These are phyloP conservation scores for Oreochromis spilurus DNA, from an alignment of 2,113 vertebrate species.

Conservation along the genomic window DNA sequence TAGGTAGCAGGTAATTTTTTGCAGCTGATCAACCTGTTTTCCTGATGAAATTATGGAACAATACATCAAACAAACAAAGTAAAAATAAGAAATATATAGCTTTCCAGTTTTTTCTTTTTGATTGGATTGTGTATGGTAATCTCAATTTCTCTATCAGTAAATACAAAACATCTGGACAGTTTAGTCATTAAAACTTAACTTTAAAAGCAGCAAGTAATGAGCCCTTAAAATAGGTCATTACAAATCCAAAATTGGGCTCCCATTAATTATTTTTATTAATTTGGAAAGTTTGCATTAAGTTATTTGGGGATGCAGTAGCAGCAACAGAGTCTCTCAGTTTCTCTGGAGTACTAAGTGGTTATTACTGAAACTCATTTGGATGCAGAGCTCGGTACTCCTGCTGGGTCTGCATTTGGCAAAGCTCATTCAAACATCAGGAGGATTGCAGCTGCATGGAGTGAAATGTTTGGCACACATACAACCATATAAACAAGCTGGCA, in stretches of 20 bases:
- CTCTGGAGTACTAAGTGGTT: conserved; percentile 24
- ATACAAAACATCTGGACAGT: not conserved
- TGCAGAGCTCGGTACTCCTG: conserved; percentile 29
- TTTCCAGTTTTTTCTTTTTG: not conserved
- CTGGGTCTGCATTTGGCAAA: conserved; percentile 44
- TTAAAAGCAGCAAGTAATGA: not conserved
- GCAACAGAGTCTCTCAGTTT: conserved; percentile 2
- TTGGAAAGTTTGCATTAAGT: not conserved
- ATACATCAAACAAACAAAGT: not conserved
- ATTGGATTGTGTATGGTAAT: not conserved
- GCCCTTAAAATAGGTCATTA: not conserved
- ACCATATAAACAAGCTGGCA: not conserved
- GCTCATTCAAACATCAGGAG: conserved; percentile 48
- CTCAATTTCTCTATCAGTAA: not conserved
- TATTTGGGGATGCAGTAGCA: not conserved
- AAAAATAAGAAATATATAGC: not conserved
- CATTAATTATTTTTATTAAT: not conserved
- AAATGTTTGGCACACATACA: conserved; percentile 17
- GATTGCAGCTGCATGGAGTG: not conserved
- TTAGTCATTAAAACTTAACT: not conserved
- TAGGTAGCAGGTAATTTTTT: not conserved
- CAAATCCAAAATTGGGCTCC: not conserved
- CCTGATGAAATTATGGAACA: not conserved
- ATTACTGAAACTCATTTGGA: conserved; percentile 38
- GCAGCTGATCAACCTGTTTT: not conserved